A percentile compares a stretch with the other conserved stretches of the same genome.
Evolutionary conservation across 1,140 invertebrate genomes (phyloP).

Genomic region (Cotesia glomerata): DNA sequence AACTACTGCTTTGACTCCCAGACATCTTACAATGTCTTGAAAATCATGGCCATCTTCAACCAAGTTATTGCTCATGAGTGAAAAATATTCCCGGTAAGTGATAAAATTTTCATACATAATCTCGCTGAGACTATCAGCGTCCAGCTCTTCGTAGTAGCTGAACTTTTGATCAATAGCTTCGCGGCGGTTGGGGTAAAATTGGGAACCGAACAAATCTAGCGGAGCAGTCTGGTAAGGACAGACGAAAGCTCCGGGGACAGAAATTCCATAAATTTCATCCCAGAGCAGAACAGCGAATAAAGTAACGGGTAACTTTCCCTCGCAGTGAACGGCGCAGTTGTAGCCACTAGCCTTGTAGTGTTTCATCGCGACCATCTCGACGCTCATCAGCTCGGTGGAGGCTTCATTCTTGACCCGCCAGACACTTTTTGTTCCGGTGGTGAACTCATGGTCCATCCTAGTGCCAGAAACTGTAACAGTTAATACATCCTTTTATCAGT

Average conservation of each 20-base stretch:
- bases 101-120: conserved; percentile 57
- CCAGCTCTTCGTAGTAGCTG: conserved; percentile 51
- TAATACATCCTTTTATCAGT: no score
- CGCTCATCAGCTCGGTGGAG: conserved; percentile 35
- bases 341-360: conserved; percentile 45
- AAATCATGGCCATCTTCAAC: conserved; percentile 60
- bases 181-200: conserved; percentile 72
- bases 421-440: conserved; percentile 39
- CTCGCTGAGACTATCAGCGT: conserved; percentile 52
- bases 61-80: conserved; percentile 64
- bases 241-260: conserved; percentile 72
- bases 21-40: conserved; percentile 65
- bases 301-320: conserved; percentile 70
- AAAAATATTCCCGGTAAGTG: conserved; percentile 54
- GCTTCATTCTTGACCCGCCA: conserved; percentile 42
- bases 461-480: conserved; percentile 37
- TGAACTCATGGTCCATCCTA: conserved; percentile 29
- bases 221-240: conserved; percentile 72
- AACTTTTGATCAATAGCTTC: conserved; percentile 66
- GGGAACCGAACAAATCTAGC: conserved; percentile 70
- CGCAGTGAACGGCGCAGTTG: conserved; percentile 69
- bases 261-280: conserved; percentile 73
- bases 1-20: conserved; percentile 65
- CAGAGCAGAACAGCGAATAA: conserved; percentile 78
- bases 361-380: conserved; percentile 49